Conservation (phyloP, 53 echinoderm and acorn worm genomes). For the Mesocentrotus franciscanus region DNA sequence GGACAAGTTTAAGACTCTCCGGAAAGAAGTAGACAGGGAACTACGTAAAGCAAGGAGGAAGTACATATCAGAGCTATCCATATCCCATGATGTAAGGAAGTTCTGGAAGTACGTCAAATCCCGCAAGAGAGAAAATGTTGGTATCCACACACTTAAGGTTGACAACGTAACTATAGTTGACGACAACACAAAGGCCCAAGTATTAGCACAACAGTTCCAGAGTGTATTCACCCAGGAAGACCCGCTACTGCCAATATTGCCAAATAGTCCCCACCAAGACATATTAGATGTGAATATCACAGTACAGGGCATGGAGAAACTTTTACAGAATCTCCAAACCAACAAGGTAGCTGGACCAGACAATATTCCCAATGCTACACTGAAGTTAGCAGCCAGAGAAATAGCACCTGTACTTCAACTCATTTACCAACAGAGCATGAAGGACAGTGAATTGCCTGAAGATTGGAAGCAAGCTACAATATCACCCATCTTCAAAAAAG, state of each 20-base stretch:
- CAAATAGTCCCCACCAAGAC: slow-evolving; percentile 40
- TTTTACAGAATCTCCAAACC: slow-evolving; percentile 65
- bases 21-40: slow-evolving; percentile 54
- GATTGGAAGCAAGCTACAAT: slow-evolving; percentile 43
- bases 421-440: slow-evolving; percentile 47
- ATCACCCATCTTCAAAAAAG: slow-evolving; percentile 54
- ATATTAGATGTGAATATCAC: slow-evolving; percentile 59
- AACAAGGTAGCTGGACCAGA: slow-evolving; percentile 68
- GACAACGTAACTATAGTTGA: slow-evolving; percentile 31
- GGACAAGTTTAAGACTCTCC: slow-evolving; percentile 48
- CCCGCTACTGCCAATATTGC: no score
- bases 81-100: no score
- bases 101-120: slow-evolving; percentile 66
- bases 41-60: neutral
- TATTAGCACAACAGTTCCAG: neutral
- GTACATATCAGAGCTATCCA: no score
- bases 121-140: slow-evolving; percentile 50
- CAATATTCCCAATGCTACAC: slow-evolving; percentile 57
- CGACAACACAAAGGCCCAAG: neutral
- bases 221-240: no score
- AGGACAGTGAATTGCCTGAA: slow-evolving; percentile 15
- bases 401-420: slow-evolving; percentile 37
- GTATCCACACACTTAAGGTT: slow-evolving; percentile 55
- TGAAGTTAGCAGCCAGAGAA: slow-evolving; percentile 44
- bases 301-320: slow-evolving; percentile 62